Percentiles rank a stretch among this genome's conserved stretches.
Evolutionary conservation across 2,797 vertebrate genomes (phyloP).

Genomic region (Hyperoplus immaculatus): DNA sequence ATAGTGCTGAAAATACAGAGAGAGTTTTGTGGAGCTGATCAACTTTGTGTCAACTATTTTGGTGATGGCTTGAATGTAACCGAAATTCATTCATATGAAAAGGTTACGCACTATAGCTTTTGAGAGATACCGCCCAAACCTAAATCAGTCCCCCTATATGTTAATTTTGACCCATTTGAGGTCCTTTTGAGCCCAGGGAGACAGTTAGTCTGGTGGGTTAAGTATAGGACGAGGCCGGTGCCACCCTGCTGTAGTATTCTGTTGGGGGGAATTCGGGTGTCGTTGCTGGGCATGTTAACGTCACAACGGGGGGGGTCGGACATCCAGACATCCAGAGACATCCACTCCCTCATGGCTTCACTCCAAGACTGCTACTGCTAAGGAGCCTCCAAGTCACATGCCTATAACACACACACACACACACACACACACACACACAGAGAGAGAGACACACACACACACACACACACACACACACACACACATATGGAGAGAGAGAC

Average conservation of each 20-base stretch:
- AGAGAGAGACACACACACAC: too few species aligned
- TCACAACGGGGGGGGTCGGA: constrained; percentile 28
- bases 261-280: constrained; percentile 46
- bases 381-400: constrained; percentile 79
- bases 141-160: constrained; percentile 5
- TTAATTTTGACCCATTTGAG: constrained; percentile 32
- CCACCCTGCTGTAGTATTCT: constrained; percentile 60
- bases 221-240: constrained; percentile 43
- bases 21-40: too few species aligned
- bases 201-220: constrained; percentile 32
- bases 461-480: too few species aligned
- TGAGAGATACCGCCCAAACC: too few species aligned
- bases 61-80: too few species aligned
- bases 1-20: too few species aligned
- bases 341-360: constrained; percentile 58
- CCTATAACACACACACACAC: constrained; percentile 55
- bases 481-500: too few species aligned
- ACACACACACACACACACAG: too few species aligned
- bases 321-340: constrained; percentile 42
- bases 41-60: too few species aligned
- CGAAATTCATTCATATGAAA: too few species aligned
- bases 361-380: constrained; percentile 53
- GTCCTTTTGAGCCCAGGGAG: constrained; percentile 27
- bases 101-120: too few species aligned
- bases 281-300: constrained; percentile 22